These are phyloP conservation scores for Eretmochelys imbricata DNA, from an alignment of 2,113 vertebrate species.

Conservation along the genomic window DNA sequence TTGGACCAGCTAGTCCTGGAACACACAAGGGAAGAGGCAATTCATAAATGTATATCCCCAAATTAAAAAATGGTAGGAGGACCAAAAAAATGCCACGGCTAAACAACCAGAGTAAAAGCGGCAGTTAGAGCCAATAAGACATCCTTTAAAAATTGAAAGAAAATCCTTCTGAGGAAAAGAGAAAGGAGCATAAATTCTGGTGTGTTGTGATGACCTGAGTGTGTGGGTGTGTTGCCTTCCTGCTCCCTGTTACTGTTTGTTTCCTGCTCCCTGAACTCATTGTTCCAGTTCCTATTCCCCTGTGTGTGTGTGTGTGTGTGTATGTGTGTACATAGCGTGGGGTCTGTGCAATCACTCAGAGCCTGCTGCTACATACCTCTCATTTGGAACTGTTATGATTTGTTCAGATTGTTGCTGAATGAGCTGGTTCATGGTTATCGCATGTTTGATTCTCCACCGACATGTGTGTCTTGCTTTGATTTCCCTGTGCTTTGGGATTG, in stretches of 20 bases:
- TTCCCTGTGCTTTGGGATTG: neutral
- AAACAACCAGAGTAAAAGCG: too few species aligned
- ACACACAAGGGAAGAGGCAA: neutral
- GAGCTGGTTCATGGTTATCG: neutral
- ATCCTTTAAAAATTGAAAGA: neutral
- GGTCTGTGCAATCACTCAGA: neutral
- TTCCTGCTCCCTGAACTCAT: neutral
- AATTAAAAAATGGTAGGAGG: too few species aligned
- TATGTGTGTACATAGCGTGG: too few species aligned
- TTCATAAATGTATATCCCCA: neutral
- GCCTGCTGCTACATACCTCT: neutral
- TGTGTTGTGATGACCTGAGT: neutral
- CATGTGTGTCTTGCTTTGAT: neutral
- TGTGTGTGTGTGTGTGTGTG: too few species aligned
- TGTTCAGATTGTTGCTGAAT: neutral
- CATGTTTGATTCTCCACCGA: neutral
- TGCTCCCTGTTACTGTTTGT: too few species aligned
- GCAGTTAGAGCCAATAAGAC: too few species aligned
- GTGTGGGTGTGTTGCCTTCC: too few species aligned
- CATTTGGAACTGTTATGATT: neutral
- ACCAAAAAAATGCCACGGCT: too few species aligned
- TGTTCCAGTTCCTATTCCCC: neutral
- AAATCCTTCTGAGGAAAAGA: neutral
- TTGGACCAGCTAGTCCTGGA: neutral
- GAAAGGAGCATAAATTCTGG: neutral